Conservation (phyloP, 2,797 vertebrate genomes). For the Passerculus sandwichensis region DNA sequence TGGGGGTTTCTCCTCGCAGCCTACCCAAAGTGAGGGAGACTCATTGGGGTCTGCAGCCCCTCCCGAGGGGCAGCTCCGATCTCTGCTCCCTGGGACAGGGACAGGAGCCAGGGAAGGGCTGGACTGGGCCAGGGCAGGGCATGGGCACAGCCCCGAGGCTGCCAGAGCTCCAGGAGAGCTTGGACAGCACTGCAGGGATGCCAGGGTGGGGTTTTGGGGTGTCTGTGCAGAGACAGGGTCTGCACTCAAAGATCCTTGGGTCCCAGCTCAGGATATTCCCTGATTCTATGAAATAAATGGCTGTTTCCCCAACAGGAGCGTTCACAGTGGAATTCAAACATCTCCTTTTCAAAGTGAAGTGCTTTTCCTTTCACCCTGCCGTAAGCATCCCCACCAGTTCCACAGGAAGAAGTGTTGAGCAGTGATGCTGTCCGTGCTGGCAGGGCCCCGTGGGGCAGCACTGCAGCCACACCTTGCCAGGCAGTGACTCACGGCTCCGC, state of each 20-base stretch:
- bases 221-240: fast-evolving
- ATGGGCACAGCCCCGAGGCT: neutral
- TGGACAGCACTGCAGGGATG: neutral
- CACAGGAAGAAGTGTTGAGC: neutral
- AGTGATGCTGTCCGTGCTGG: fast-evolving
- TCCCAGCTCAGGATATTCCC: neutral
- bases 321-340: neutral
- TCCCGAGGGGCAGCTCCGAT: fast-evolving
- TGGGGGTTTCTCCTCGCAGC: neutral
- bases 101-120: fast-evolving
- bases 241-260: too few species aligned
- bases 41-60: neutral
- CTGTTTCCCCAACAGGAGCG: neutral
- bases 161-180: neutral
- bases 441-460: neutral
- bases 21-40: neutral
- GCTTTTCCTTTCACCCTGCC: neutral
- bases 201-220: neutral
- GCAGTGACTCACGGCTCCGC: neutral
- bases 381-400: neutral
- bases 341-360: neutral
- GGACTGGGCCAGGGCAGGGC: neutral
- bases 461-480: neutral
- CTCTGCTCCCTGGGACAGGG: neutral
- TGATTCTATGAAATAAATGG: neutral